Evolutionary conservation across 2,113 vertebrate genomes (phyloP).

Genomic region (Indicator indicator): DNA sequence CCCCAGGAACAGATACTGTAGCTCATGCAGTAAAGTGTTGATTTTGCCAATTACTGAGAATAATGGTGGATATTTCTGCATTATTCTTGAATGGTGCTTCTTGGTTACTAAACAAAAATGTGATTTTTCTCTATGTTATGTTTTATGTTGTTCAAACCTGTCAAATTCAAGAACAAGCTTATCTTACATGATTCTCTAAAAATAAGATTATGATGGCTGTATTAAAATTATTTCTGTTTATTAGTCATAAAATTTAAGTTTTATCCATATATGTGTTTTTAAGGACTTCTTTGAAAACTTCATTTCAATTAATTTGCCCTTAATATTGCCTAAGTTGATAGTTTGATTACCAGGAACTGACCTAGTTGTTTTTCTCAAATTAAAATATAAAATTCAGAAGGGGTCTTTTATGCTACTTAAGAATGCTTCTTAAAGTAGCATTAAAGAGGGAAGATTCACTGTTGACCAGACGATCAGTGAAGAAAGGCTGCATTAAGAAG

Average conservation of each 20-base stretch:
- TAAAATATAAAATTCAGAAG: not conserved
- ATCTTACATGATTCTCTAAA: not conserved
- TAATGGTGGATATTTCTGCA: not conserved
- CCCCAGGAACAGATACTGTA: not conserved
- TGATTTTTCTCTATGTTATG: not conserved
- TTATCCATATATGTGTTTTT: not conserved
- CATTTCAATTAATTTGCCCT: not conserved
- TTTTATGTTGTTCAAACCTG: not conserved
- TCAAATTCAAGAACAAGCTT: not conserved
- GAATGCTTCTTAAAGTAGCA: not conserved
- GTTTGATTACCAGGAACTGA: not conserved
- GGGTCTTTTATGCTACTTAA: not conserved
- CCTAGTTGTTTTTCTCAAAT: not conserved
- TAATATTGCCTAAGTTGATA: not conserved
- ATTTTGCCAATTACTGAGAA: constrained; percentile 31
- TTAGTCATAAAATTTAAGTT: not conserved
- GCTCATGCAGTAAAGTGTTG: not conserved
- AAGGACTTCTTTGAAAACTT: not conserved
- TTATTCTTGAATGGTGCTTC: not conserved
- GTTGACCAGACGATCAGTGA: not conserved
- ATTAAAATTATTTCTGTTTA: not conserved
- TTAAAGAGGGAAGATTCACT: not conserved
- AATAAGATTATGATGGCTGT: not conserved
- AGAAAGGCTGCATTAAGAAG: not conserved
- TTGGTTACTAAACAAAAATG: not conserved